Base-by-base conservation (phyloP, 1,140 invertebrate genomes). In the Sitodiplosis mosellana region DNA sequence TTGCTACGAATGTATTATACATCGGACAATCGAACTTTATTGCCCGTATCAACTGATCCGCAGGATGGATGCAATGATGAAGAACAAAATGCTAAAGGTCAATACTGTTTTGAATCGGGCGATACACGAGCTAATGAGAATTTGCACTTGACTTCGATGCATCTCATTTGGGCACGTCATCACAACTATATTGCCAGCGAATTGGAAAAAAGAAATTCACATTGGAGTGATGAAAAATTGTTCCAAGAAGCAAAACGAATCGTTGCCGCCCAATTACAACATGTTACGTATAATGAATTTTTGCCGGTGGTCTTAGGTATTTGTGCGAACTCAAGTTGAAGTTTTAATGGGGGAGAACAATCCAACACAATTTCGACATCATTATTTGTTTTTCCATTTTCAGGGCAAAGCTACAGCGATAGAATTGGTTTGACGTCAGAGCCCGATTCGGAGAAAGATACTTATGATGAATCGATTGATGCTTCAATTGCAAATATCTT, bases 401-500 rank as follows among this genome's bases (percentile, higher is more conserved):
- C 56, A 69, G 80, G 81, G 46, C 51, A 59, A 12, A 66, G 73
- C 46, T 53, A 78, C 14, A 75, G 75, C 55, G 61, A 64, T 33
- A 58, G 66, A 3, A 64, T 75, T 21, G 69, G 75, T n/a, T 56
- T 92, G 38, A 71, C 72, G 40, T 70, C 79, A 0, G 61, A 71
- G 12, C 59, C 67, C 10, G 63, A 60, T 0, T 77, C 80, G 0
- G 75, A 75, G 55, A 79, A 77, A 47, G 61, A 68, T 6, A 73
- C 74, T 1, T 91, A 91, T 60, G 71, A 90, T 53, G 63, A 74
- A 0, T 61, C 66, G 6, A 67, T 87, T 4, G 78, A 98, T 66
- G 76, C 92, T 0, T 73, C 77, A 0, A 79, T 97, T 47, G 77
- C 85, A 1, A 96, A 97, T 66, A 79, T 77, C 55, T 99, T 99